Base-by-base conservation (phyloP, 37 sponge, comb jelly and placozoan genomes). In the Bolinopsis microptera region DNA sequence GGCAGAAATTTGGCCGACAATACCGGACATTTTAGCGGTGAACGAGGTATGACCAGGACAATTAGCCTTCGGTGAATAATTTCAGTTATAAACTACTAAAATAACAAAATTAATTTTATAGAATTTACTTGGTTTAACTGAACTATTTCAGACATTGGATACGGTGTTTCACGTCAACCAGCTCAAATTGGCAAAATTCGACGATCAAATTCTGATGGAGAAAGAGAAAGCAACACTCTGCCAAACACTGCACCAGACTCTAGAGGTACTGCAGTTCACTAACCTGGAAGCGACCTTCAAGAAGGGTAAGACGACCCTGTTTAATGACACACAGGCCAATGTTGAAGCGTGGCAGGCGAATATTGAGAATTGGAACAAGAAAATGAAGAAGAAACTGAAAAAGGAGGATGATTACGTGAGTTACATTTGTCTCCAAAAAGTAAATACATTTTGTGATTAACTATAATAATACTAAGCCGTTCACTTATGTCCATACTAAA, bases 61-160 rank as follows among this genome's bases (percentile, higher is more conserved):
- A n/a, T n/a, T n/a, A n/a, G n/a, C n/a, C n/a, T n/a, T n/a, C n/a
- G n/a, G n/a, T n/a, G n/a, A n/a, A n/a, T n/a, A n/a, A n/a, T n/a
- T n/a, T n/a, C n/a, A n/a, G n/a, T n/a, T n/a, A n/a, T n/a, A n/a
- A n/a, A n/a, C n/a, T n/a, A n/a, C n/a, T n/a, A n/a, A n/a, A n/a
- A n/a, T n/a, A n/a, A n/a, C n/a, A n/a, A n/a, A n/a, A n/a, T n/a
- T n/a, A n/a, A n/a, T n/a, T n/a, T n/a, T n/a, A n/a, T n/a, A n/a
- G n/a, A n/a, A n/a, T n/a, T n/a, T n/a, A n/a, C n/a, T n/a, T n/a
- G n/a, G n/a, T n/a, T n/a, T n/a, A n/a, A n/a, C n/a, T n/a, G n/a
- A n/a, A n/a, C n/a, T n/a, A n/a, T n/a, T n/a, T 28, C 75, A 72
- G 75, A 72, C 75, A 72, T 72, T 72, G 25, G 25, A 72, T 21